phyloP scores from a whole-genome alignment of 2,113 vertebrate genomes.

The Crotalus viridis region DNA sequence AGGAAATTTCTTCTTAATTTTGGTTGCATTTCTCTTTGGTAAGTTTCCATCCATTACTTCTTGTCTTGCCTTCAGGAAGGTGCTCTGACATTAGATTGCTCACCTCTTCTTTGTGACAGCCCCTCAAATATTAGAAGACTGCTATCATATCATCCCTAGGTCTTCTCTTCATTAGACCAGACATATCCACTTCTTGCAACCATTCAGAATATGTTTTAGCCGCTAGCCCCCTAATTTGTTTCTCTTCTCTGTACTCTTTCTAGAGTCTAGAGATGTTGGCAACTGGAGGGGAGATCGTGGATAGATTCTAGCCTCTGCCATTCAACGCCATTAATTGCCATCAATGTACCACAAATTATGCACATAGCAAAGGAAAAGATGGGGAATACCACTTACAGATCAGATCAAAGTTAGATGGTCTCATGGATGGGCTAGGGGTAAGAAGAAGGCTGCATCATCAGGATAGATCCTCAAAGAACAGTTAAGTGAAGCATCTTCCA shows the following conservation, averaged over 20 bases:
- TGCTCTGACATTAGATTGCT: neutral
- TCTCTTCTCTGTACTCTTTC: neutral
- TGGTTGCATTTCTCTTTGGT: neutral
- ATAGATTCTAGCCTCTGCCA: neutral
- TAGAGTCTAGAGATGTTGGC: neutral
- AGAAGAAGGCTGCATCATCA: neutral
- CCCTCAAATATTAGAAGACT: neutral
- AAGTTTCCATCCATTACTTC: no score
- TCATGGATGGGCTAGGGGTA: neutral
- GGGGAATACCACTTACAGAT: neutral
- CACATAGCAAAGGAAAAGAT: neutral
- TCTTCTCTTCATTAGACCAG: neutral
- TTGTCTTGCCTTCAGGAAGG: neutral
- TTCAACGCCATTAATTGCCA: neutral
- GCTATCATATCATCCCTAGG: neutral
- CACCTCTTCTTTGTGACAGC: neutral
- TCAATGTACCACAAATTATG: neutral
- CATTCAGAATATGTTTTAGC: neutral
- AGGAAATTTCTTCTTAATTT: neutral
- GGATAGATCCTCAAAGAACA: neutral
- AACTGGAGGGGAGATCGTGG: neutral
- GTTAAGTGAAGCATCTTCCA: neutral
- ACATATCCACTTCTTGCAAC: neutral
- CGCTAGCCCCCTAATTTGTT: neutral
- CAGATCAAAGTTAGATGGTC: neutral